Percentiles rank a stretch among this genome's conserved stretches.
phyloP scores from a whole-genome alignment of 2,888 invertebrate genomes.

The Ceriagrion tenellum region DNA sequence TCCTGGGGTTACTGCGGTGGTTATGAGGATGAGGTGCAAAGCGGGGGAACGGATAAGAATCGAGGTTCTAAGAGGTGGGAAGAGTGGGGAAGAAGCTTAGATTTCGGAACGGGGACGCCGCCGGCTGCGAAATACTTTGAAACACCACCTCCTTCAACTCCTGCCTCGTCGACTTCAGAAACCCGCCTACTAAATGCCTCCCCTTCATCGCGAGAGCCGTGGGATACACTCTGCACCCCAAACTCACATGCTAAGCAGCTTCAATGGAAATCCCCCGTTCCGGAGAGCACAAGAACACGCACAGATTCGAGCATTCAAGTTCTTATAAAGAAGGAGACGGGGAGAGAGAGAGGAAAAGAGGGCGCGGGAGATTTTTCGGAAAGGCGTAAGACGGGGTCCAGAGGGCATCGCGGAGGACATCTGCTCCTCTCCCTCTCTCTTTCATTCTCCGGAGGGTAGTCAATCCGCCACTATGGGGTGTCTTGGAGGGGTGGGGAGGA shows the following conservation, averaged over 20 bases:
- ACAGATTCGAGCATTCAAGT: not conserved
- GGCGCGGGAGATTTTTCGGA: not conserved
- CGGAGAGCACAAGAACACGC: not conserved
- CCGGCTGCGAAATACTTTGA: not conserved
- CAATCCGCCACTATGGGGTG: not conserved
- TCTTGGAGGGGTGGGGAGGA: not conserved
- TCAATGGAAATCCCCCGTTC: not conserved
- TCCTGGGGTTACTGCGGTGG: not conserved
- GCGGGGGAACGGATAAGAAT: not conserved
- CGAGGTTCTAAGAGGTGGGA: not conserved
- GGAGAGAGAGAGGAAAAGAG: not conserved
- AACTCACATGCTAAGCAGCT: slow-evolving; percentile 51
- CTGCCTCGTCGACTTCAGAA: not conserved
- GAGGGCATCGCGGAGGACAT: slow-evolving; percentile 4
- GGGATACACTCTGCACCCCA: slow-evolving; percentile 36
- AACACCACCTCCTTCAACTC: not conserved
- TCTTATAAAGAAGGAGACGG: not conserved
- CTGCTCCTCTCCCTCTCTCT: not conserved
- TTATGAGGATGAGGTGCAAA: not conserved
- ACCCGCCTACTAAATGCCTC: slow-evolving; percentile 48
- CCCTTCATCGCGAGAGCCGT: slow-evolving; percentile 28
- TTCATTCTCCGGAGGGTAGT: not conserved
- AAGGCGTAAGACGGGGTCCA: not conserved
- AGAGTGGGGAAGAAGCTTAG: not conserved
- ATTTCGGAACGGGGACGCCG: not conserved